A percentile compares a stretch with the other conserved stretches of the same genome.
Evolutionary conservation across 2,797 vertebrate genomes (phyloP).

Genomic region (Sebastes diaconus): DNA sequence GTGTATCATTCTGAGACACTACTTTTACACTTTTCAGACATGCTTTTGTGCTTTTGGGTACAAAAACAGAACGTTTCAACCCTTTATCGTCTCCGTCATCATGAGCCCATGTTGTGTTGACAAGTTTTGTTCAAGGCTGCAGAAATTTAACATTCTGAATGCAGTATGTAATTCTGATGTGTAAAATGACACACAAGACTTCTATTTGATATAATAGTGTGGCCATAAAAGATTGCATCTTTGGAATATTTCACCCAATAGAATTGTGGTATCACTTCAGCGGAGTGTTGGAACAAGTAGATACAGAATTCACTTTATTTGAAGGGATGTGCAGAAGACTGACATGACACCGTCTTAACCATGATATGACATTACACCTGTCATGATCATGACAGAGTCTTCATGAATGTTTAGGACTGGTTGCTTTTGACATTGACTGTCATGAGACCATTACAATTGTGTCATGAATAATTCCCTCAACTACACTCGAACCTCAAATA

Average conservation of each 20-base stretch:
- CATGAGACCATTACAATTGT: not conserved
- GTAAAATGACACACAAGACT: not conserved
- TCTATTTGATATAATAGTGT: not conserved
- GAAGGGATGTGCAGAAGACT: not conserved
- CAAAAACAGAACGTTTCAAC: not conserved
- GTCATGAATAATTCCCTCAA: not conserved
- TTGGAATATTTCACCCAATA: not conserved
- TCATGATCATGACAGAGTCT: not conserved
- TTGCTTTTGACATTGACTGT: not conserved
- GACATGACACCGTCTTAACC: not conserved
- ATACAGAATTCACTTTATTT: not conserved
- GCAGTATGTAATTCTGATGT: not conserved
- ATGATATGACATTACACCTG: not conserved
- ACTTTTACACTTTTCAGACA: not conserved
- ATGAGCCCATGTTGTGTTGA: not conserved
- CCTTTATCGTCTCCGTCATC: too few species aligned
- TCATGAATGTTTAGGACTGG: not conserved
- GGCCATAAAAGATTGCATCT: not conserved
- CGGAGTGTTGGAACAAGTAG: not conserved
- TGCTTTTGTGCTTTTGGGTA: not conserved
- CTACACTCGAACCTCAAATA: not conserved
- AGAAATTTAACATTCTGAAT: not conserved
- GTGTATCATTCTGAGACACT: not conserved
- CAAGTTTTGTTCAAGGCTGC: not conserved
- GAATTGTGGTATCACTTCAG: not conserved